A percentile compares a stretch with the other conserved stretches of the same genome.
phyloP scores from a whole-genome alignment of 2,797 vertebrate species.

The Hirundo rustica region DNA sequence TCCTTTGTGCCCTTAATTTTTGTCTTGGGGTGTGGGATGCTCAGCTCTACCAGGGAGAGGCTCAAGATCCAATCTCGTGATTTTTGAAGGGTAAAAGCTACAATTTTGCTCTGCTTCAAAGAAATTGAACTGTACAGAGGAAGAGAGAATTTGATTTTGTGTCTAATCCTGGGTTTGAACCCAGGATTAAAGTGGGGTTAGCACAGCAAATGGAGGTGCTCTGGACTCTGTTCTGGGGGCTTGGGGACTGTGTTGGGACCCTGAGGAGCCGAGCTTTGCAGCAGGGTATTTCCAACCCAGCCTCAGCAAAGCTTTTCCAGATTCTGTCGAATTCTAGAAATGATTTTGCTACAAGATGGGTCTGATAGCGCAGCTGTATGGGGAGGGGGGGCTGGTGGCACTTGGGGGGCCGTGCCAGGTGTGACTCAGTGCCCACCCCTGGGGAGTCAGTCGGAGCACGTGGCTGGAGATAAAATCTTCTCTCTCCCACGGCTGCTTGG shows the following conservation, averaged over 20 bases:
- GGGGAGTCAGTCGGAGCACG: fast-evolving
- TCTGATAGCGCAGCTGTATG: not conserved
- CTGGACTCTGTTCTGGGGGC: not conserved
- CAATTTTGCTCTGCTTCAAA: not conserved
- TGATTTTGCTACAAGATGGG: not conserved
- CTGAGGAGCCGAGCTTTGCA: not conserved
- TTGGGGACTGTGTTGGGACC: fast-evolving
- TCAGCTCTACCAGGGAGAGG: not conserved
- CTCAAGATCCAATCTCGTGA: not conserved
- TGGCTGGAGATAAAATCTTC: not conserved
- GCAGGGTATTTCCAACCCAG: not conserved
- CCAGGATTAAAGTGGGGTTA: not conserved
- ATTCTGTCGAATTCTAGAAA: not conserved
- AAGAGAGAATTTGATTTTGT: not conserved
- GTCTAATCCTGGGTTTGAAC: not conserved
- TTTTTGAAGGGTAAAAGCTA: not conserved
- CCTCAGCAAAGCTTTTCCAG: not conserved
- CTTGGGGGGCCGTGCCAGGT: fast-evolving
- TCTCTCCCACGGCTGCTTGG: not conserved
- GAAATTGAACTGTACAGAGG: not conserved
- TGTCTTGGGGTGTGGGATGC: not conserved
- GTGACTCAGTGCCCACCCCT: not conserved
- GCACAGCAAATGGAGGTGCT: not conserved
- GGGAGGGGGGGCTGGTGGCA: fast-evolving
- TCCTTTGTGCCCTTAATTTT: not conserved